Base-by-base conservation (phyloP, 2,797 vertebrate genomes). In the Spatula clypeata region DNA sequence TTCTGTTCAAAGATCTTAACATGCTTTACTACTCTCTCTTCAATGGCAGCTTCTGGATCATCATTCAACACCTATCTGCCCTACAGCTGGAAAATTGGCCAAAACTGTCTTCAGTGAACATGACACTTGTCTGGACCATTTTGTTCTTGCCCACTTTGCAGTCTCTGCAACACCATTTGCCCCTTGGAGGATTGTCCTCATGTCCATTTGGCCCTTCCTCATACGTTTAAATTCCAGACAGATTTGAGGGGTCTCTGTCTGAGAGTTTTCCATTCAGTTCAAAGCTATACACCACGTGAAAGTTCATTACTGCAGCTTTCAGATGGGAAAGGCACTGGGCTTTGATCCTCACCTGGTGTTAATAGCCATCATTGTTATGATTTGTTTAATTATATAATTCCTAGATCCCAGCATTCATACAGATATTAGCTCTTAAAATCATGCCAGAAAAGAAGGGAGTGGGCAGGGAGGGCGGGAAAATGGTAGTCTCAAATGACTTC, bases 361-460 rank as follows among this genome's bases (percentile, higher is more conserved):
- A 86, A 73, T 5, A 91, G 23, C 8, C 51, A 88, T 53, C 44
- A 53, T 20, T 85, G 45, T 54, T 87, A 77, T 11, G 8, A 29
- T 93, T 83, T 86, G 19, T 53, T 9, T 70, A 27, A 19, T 88
- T 70, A 79, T 45, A 17, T 84, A 81, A 93, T 86, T 93, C 55
- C 55, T 79, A 80, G 79, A 23, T 88, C 34, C 29, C 57, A 73
- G 19, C 29, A 66, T 79, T 90, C 70, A 53, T 80, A 70, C 26
- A 51, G 86, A 80, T 75, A 90, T 86, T 88, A 91, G 42, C 17
- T 86, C 16, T 67, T 92, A 71, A 85, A 84, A 45, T 74, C 47
- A 75, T 70, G n/a, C 58, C 74, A 92, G 51, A 85, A 90, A 83
- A 85, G 74, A 94, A 95, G 45, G 61, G 32, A 85, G 95, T 96